Percentiles rank a stretch among this genome's conserved stretches.
Evolutionary conservation across 2,797 vertebrate species (phyloP).

Genomic region (Nothura maculosa): DNA sequence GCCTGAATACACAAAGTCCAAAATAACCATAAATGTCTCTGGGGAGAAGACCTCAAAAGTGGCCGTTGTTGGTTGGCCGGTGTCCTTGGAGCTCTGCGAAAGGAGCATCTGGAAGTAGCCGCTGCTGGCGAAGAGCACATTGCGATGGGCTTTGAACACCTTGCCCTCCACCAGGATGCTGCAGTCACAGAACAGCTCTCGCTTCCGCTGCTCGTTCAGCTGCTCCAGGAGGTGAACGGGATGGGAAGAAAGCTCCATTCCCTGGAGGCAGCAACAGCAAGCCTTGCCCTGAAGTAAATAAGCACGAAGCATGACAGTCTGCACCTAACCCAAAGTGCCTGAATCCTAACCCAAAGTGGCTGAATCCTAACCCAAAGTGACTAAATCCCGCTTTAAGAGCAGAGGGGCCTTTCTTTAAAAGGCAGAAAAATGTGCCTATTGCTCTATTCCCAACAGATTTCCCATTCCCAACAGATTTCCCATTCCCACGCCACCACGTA

Average conservation of each 20-base stretch:
- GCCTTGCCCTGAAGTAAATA: not conserved
- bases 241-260: constrained; percentile 94
- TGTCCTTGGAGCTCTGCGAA: constrained; percentile 86
- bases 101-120: constrained; percentile 98
- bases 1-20: constrained; percentile 97
- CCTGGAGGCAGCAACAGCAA: not conserved
- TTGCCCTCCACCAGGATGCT: constrained; percentile 93
- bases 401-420: not conserved
- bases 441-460: accelerated
- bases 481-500: not conserved
- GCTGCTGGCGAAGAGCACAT: constrained; percentile 94
- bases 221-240: constrained; percentile 93
- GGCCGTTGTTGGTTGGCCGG: constrained; percentile 84
- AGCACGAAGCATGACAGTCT: not conserved
- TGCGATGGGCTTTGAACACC: constrained; percentile 95
- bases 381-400: not conserved
- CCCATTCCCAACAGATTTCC: not conserved
- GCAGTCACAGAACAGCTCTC: constrained; percentile 97
- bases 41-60: constrained; percentile 95
- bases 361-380: not conserved
- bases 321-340: not conserved
- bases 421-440: accelerated
- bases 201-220: constrained; percentile 92
- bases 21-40: constrained; percentile 93
- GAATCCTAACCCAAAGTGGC: no score